These are phyloP conservation scores for Miniopterus natalensis DNA, from an alignment of 2,113 vertebrate genomes.

Conservation along the genomic window DNA sequence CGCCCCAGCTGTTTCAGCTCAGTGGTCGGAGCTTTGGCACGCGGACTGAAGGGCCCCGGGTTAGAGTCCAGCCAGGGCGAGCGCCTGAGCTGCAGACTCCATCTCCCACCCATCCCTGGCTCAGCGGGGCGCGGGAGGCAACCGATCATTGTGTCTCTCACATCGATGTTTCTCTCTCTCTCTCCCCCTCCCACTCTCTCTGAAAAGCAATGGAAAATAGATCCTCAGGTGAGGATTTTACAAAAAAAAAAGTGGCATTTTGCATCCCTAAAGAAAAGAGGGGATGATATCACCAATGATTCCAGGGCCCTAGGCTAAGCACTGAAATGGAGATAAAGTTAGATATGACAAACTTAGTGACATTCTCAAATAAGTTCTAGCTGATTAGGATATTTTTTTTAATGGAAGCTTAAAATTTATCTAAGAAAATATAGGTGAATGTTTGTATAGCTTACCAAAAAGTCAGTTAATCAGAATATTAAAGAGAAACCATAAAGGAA, in stretches of 20 bases:
- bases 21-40: too few relatives aligned
- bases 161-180: too few relatives aligned
- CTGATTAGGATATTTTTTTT: constrained; percentile 15
- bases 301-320: not conserved
- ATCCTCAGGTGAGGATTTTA: too few relatives aligned
- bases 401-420: constrained; percentile 39
- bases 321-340: not conserved
- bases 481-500: constrained; percentile 42
- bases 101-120: too few relatives aligned
- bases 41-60: too few relatives aligned
- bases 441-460: not conserved
- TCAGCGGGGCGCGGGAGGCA: too few relatives aligned
- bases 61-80: too few relatives aligned
- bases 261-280: not conserved
- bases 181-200: too few relatives aligned
- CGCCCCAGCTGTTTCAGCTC: too few relatives aligned
- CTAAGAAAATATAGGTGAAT: constrained; percentile 38
- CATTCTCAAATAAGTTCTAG: constrained; percentile 48
- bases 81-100: too few relatives aligned
- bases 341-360: not conserved
- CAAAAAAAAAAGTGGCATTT: not conserved
- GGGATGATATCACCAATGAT: not conserved
- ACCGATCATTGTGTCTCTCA: too few relatives aligned
- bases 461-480: constrained; percentile 5
- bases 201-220: too few relatives aligned